A percentile compares a stretch with the other conserved stretches of the same genome.
phyloP scores from a whole-genome alignment of 2,113 vertebrate species.

The Pseudopodoces humilis region DNA sequence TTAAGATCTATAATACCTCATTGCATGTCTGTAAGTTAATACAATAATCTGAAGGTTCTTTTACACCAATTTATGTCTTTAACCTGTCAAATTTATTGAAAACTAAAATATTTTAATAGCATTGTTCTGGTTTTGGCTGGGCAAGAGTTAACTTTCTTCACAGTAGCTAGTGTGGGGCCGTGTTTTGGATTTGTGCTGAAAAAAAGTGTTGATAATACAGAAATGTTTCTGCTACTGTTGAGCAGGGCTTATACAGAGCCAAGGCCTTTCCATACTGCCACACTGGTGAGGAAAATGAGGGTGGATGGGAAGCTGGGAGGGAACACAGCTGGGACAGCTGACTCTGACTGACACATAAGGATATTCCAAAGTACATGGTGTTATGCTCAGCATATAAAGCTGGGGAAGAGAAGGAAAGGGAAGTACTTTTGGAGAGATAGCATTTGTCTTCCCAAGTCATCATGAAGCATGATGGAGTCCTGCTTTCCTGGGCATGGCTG shows the following conservation, averaged over 20 bases:
- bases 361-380: neutral
- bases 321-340: neutral
- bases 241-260: neutral
- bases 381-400: neutral
- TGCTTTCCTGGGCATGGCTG: neutral
- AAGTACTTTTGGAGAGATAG: neutral
- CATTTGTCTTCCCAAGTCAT: neutral
- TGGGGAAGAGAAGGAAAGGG: neutral
- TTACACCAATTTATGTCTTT: neutral
- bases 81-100: neutral
- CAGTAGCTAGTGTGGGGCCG: neutral
- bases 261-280: neutral
- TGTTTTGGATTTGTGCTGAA: neutral
- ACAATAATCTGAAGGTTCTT: neutral
- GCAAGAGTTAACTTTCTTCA: neutral
- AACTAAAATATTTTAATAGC: neutral
- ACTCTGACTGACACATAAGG: neutral
- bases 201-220: neutral
- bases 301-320: neutral
- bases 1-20: neutral
- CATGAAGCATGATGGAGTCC: rapidly evolving
- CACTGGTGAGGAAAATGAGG: neutral
- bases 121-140: neutral
- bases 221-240: neutral
- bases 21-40: neutral